Evolutionary conservation across 2,888 invertebrate species (phyloP).

Genomic region (Nowickia ferox): DNA sequence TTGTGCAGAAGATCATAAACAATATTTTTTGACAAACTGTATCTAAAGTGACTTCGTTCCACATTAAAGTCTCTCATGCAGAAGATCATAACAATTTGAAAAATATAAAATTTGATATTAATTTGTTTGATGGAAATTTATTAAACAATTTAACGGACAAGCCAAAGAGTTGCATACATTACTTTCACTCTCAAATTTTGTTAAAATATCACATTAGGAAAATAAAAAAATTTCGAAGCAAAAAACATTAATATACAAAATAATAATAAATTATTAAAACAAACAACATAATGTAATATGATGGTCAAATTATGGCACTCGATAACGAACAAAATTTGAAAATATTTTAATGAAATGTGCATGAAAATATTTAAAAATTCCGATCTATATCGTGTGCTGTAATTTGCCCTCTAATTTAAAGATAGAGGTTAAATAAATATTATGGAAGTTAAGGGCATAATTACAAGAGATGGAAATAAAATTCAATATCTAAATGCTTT

Average conservation of each 20-base stretch:
- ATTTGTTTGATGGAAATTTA: neutral
- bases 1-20: neutral
- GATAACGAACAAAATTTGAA: too few relatives aligned
- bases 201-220: slow-evolving; percentile 18
- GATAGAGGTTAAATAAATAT: neutral
- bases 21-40: neutral
- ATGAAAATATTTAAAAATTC: too few relatives aligned
- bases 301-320: neutral
- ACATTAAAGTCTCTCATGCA: neutral
- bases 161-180: slow-evolving; percentile 14
- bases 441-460: slow-evolving; percentile 23
- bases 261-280: slow-evolving; percentile 32
- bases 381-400: too few relatives aligned
- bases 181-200: slow-evolving; percentile 53
- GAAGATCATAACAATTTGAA: neutral
- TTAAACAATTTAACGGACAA: slow-evolving; percentile 32
- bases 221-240: neutral
- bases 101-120: slow-evolving; percentile 6
- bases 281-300: neutral
- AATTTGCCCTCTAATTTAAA: slow-evolving; percentile 10
- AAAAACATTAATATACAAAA: slow-evolving; percentile 21
- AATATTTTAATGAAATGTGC: too few relatives aligned
- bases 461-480: neutral
- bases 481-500: slow-evolving; percentile 1
- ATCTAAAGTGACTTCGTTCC: neutral